phyloP scores from a whole-genome alignment of 2,888 invertebrate species.

The Cotesia congregata region DNA sequence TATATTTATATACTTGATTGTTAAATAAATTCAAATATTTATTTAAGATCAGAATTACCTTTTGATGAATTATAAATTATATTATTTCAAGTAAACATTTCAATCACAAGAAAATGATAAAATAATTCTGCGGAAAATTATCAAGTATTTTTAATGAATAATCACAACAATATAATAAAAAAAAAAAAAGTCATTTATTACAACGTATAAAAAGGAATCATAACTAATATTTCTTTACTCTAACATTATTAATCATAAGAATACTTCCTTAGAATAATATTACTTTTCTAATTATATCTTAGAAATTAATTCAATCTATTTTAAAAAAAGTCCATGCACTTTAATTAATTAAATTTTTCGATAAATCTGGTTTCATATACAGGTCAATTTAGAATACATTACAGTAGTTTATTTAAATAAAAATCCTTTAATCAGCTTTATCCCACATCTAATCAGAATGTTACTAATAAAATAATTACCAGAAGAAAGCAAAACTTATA shows the following conservation, averaged over 20 bases:
- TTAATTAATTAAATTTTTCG: neutral
- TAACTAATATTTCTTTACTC: neutral
- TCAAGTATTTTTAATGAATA: too few species aligned
- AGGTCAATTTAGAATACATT: too few species aligned
- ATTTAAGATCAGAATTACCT: neutral
- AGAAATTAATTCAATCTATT: neutral
- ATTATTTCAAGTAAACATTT: too few species aligned
- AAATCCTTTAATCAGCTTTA: too few species aligned
- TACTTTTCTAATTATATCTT: neutral
- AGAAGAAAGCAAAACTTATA: neutral
- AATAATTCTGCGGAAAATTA: too few species aligned
- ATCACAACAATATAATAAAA: constrained; percentile 2
- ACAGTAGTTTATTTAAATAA: too few species aligned
- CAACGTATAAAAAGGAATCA: constrained; percentile 26
- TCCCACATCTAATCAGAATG: too few species aligned
- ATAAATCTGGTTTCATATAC: too few species aligned
- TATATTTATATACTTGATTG: neutral
- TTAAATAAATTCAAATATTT: neutral
- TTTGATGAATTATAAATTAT: neutral
- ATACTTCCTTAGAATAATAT: neutral
- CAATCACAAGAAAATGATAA: too few species aligned
- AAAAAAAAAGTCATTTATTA: constrained; percentile 38
- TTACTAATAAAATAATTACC: neutral
- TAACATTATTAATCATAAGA: neutral
- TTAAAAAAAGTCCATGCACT: neutral